Percentiles rank a stretch among this genome's conserved stretches.
phyloP scores from a whole-genome alignment of 2,113 vertebrate genomes.

The Heterotilapia buettikoferi region DNA sequence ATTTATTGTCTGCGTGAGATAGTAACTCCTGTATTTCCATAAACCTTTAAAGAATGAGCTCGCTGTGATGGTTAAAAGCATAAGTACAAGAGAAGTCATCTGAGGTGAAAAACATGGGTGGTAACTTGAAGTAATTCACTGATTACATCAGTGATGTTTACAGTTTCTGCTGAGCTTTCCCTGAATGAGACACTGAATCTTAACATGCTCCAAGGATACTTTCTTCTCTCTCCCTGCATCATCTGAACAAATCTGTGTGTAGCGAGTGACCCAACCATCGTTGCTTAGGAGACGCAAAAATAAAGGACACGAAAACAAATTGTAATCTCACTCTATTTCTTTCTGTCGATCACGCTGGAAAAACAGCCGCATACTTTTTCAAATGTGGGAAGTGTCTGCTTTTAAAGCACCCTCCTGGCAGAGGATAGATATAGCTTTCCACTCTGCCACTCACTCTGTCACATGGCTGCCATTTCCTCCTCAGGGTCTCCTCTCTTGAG shows the following conservation, averaged over 20 bases:
- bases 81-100: not conserved
- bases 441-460: slow-evolving; percentile 56
- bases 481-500: slow-evolving; percentile 49
- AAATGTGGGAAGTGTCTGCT: not conserved
- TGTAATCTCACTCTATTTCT: not conserved
- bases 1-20: not conserved
- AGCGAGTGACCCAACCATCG: not conserved
- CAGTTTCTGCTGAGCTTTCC: not conserved
- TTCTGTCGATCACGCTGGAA: not conserved
- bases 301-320: not conserved
- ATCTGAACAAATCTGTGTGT: not conserved
- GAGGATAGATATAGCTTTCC: slow-evolving; percentile 41
- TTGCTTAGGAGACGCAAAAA: not conserved
- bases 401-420: slow-evolving; percentile 29
- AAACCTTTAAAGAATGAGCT: not conserved
- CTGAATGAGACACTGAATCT: not conserved
- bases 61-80: not conserved
- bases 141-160: not conserved
- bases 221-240: not conserved
- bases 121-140: not conserved
- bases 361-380: not conserved
- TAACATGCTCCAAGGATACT: not conserved
- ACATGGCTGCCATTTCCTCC: slow-evolving; percentile 45
- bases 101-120: not conserved
- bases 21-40: not conserved